Conservation (phyloP, 2,888 invertebrate genomes). For the Dryomyza anilis region DNA sequence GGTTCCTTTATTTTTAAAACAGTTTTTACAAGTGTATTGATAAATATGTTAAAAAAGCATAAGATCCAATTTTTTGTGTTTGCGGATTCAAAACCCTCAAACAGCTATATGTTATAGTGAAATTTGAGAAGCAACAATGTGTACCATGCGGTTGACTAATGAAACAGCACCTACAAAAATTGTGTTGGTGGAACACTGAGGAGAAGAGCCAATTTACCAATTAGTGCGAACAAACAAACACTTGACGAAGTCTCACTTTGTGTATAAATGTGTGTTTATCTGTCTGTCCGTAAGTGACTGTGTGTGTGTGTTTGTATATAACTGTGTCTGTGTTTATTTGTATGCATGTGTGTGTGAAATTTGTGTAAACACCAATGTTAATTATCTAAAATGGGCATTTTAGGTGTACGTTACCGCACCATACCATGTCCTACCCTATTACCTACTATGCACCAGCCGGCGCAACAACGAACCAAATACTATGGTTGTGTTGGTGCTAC, state of each 20-base stretch:
- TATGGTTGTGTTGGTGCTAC: neutral
- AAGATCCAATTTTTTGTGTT: too few species aligned
- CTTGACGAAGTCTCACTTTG: neutral
- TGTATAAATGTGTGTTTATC: neutral
- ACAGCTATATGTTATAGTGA: neutral
- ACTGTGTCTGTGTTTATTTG: neutral
- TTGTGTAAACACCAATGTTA: slow-evolving; percentile 22
- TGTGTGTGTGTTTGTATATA: neutral
- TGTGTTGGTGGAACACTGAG: neutral
- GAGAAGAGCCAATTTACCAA: slow-evolving; percentile 27
- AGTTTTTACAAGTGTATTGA: too few species aligned
- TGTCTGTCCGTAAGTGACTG: neutral
- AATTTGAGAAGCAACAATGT: neutral
- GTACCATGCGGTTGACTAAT: too few species aligned
- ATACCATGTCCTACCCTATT: too few species aligned
- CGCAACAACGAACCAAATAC: neutral
- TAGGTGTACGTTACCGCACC: too few species aligned
- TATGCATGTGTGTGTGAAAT: neutral
- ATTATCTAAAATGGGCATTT: slow-evolving; percentile 25
- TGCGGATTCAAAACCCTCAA: too few species aligned
- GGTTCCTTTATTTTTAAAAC: too few species aligned
- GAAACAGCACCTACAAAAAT: neutral
- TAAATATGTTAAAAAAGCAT: too few species aligned
- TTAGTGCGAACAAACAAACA: slow-evolving; percentile 29
- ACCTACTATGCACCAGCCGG: too few species aligned